These are phyloP conservation scores for Elephantulus edwardii DNA, from an alignment of 2,113 vertebrate genomes.

Conservation along the genomic window DNA sequence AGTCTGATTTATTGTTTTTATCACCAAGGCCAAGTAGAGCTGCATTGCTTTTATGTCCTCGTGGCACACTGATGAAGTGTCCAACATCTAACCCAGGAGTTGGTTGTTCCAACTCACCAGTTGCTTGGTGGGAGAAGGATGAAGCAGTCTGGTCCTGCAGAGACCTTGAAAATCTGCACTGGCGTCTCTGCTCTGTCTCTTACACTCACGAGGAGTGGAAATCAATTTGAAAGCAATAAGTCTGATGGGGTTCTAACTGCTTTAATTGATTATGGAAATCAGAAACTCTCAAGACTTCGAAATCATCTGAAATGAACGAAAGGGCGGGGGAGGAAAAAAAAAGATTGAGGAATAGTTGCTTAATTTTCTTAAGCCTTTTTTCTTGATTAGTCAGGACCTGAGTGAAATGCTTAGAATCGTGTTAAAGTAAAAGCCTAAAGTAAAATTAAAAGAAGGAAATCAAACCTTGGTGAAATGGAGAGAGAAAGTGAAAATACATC, in stretches of 20 bases:
- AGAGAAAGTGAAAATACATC: neutral
- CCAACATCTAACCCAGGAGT: no score
- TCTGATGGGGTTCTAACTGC: neutral
- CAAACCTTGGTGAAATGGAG: neutral
- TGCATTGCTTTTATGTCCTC: no score
- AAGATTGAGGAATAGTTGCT: neutral
- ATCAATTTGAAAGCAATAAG: no score
- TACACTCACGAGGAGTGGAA: no score
- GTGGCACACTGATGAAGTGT: no score
- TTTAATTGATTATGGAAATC: neutral
- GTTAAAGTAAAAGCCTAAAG: constrained; percentile 29
- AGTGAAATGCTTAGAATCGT: constrained; percentile 29
- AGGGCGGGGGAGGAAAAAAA: neutral
- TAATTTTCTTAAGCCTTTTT: neutral
- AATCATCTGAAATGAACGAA: neutral
- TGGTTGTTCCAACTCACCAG: no score
- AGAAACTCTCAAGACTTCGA: neutral
- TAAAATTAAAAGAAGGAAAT: constrained; percentile 51
- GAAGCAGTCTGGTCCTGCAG: no score
- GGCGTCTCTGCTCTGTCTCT: no score
- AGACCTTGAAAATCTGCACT: no score
- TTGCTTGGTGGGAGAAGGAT: no score
- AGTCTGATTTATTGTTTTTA: no score
- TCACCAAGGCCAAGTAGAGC: no score
- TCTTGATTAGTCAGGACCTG: neutral